Conservation (phyloP, 2,888 invertebrate genomes). For the Caenorhabditis zanzibari region DNA sequence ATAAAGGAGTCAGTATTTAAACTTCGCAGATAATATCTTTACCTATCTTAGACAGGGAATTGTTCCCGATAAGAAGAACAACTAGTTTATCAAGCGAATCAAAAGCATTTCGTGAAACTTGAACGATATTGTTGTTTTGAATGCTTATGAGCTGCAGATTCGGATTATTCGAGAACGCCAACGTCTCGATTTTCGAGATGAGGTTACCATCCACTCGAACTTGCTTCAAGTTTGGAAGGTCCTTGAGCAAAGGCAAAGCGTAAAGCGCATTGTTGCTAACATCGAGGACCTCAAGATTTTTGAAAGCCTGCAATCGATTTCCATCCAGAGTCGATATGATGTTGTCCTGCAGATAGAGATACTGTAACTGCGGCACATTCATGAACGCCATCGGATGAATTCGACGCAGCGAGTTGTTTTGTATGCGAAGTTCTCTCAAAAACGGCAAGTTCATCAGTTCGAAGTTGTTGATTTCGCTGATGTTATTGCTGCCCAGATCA, state of each 20-base stretch:
- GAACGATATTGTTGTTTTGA: slow-evolving; percentile 79
- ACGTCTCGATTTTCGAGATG: slow-evolving; percentile 88
- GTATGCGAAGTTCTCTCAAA: slow-evolving; percentile 87
- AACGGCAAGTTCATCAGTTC: slow-evolving; percentile 90
- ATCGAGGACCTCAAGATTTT: slow-evolving; percentile 88
- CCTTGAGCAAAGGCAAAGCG: slow-evolving; percentile 88
- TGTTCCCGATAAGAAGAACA: slow-evolving; percentile 89
- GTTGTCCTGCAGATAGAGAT: slow-evolving; percentile 89
- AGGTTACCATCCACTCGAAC: slow-evolving; percentile 86
- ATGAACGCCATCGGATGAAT: slow-evolving; percentile 92
- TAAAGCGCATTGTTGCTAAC: slow-evolving; percentile 90
- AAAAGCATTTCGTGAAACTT: slow-evolving; percentile 82
- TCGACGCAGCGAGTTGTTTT: slow-evolving; percentile 87
- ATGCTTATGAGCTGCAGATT: slow-evolving; percentile 87
- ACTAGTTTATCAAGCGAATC: slow-evolving; percentile 87
- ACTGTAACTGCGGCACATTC: slow-evolving; percentile 88
- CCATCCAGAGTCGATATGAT: slow-evolving; percentile 90
- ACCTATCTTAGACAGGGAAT: slow-evolving; percentile 89
- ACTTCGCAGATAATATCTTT: background rate
- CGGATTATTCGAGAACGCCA: slow-evolving; percentile 92
- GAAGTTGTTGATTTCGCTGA: slow-evolving; percentile 87
- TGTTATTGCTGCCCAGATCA: slow-evolving; percentile 89
- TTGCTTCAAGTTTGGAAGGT: slow-evolving; percentile 88
- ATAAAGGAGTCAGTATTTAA: too few species aligned
- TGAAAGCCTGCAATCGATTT: slow-evolving; percentile 90